Evolutionary conservation across 64 coral and sea anemone species (phyloP).

Genomic region (Platygyra sinensis): DNA sequence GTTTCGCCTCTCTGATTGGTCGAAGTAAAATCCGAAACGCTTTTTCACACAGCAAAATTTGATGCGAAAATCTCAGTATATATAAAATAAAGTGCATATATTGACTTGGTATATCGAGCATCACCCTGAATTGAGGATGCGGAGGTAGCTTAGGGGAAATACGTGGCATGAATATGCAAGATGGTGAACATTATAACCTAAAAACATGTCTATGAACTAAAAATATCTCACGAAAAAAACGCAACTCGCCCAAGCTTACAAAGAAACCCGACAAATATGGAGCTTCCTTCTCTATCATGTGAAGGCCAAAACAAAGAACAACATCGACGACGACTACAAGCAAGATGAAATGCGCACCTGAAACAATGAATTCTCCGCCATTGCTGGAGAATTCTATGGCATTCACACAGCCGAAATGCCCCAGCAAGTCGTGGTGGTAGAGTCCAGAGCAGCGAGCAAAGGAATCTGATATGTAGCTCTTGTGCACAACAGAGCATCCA

Average conservation of each 20-base stretch:
- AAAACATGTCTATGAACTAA: no score
- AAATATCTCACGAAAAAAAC: no score
- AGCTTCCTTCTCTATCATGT: not conserved
- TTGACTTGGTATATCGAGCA: no score
- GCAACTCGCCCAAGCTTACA: not conserved
- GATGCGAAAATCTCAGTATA: no score
- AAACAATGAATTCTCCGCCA: constrained; percentile 86
- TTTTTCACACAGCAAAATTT: no score
- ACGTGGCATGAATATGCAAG: no score
- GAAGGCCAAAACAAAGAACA: not conserved
- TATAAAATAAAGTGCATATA: no score
- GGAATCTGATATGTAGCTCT: constrained; percentile 52
- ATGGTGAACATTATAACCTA: no score
- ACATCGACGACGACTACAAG: not conserved
- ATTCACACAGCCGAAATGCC: constrained; percentile 92
- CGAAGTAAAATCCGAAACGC: no score
- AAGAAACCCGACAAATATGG: not conserved
- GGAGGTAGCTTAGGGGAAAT: no score
- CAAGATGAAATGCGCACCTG: constrained; percentile 33
- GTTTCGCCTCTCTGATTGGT: no score
- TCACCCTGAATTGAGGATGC: no score
- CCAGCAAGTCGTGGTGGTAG: constrained; percentile 66
- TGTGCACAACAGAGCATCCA: constrained; percentile 51
- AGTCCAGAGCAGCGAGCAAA: constrained; percentile 62
- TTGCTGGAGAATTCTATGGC: constrained; percentile 86